Base-by-base conservation (phyloP, 2,113 vertebrate genomes). In the Colistium nudipinnis region DNA sequence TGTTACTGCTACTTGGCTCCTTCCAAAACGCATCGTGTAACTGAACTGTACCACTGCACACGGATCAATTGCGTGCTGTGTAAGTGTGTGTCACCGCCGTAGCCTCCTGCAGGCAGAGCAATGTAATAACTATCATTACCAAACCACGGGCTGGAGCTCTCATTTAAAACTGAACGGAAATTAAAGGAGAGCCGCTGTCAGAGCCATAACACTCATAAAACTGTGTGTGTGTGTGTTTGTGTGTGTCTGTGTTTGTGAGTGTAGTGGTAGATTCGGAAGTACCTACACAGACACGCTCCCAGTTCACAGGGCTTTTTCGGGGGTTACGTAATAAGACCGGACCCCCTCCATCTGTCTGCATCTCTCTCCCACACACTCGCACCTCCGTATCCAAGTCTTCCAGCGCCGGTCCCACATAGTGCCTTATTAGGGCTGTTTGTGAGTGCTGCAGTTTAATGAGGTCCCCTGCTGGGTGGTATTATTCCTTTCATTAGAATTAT, bases 401-500 rank as follows among this genome's bases (percentile, higher is more conserved):
- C 28, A 64, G 62, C 56, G 44, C 27, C 12, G 48, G 52, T 59
- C 44, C 47, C 74, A 62, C 53, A 35, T 19, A 11, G 61, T 19
- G 74, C 27, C 80, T 82, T 79, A 82, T 88, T 89, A 84, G 66
- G 54, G 22, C 56, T 84, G 84, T 78, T 85, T 81, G 64, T 53
- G 62, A 77, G 69, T 75, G 76, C 76, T 75, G 63, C 71, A 77
- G 76, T 61, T 84, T 85, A 82, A 88, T 88, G 75, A 65, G 75
- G 30, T 70, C 45, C 61, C 80, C 89, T 76, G 84, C 84, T 77
- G 85, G 28, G 80, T n/a, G 67, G 71, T 85, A 72, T 83, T 80
- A 78, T 83, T 84, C 62, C 77, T 72, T 75, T 88, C 78, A 85
- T 90, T 88, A 87, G 77, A 76, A 79, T 88, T 74, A 84, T 80